These are phyloP conservation scores for Malurus splendens DNA, from an alignment of 2,797 vertebrate species.

Conservation along the genomic window DNA sequence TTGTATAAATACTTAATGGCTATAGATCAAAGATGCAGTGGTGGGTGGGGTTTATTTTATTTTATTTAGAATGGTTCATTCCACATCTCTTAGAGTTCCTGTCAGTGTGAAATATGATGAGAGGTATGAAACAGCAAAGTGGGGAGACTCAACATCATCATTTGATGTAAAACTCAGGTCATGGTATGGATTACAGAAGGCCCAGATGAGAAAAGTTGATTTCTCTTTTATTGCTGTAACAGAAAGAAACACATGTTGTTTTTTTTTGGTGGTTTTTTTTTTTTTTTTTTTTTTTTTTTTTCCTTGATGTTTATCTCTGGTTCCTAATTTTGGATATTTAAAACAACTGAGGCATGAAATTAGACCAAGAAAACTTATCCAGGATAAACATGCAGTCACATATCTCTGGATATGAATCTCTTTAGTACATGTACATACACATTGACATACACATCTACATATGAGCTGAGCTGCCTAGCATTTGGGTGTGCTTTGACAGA, in stretches of 20 bases:
- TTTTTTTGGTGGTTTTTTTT: too few relatives aligned
- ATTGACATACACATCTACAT: fast-evolving
- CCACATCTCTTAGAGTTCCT: neutral
- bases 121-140: neutral
- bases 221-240: neutral
- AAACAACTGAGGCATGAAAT: neutral
- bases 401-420: neutral
- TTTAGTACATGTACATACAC: neutral
- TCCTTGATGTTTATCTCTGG: neutral
- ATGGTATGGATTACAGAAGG: neutral
- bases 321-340: neutral
- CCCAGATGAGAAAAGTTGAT: neutral
- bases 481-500: neutral
- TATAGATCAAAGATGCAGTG: neutral
- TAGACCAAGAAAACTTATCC: neutral
- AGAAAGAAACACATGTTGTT: neutral
- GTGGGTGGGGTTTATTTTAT: neutral
- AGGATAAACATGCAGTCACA: neutral
- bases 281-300: neutral
- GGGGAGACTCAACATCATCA: neutral
- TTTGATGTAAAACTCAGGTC: neutral
- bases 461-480: neutral
- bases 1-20: neutral
- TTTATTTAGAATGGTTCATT: neutral
- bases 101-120: neutral